Evolutionary conservation across 2,888 invertebrate genomes (phyloP).

Genomic region (Ichneumoninae sp.): DNA sequence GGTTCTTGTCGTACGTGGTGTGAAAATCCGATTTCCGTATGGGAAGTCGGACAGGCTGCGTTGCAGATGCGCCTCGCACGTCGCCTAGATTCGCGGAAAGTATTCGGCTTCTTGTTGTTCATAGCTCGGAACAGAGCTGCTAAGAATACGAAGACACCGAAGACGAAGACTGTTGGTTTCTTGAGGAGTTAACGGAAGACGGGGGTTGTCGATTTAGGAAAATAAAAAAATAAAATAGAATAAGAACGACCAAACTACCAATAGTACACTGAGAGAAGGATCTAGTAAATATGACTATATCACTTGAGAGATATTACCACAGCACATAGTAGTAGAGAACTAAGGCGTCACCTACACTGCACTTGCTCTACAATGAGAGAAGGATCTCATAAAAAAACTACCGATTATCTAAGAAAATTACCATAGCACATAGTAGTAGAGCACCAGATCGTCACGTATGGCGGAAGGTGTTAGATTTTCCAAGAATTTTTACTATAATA

Average conservation of each 20-base stretch:
- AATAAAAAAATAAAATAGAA: no score
- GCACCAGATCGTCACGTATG: no score
- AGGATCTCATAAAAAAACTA: no score
- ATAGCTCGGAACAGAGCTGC: neutral
- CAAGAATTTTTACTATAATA: no score
- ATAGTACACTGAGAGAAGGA: neutral
- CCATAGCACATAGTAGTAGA: no score
- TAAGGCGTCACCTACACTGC: no score
- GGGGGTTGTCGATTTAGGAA: neutral
- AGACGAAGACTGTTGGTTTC: neutral
- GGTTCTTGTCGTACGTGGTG: neutral
- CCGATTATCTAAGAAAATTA: no score
- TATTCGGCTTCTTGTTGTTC: neutral
- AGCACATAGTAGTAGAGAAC: no score
- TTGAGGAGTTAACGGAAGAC: neutral
- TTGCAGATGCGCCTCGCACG: neutral
- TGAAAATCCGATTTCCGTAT: neutral
- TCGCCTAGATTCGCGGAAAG: neutral
- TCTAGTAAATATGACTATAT: no score
- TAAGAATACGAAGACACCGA: neutral
- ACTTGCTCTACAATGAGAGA: no score
- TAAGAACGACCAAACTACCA: neutral
- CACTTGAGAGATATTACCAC: no score
- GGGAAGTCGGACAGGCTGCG: neutral
- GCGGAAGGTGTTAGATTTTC: no score